These are phyloP conservation scores for Euplagia quadripunctaria DNA, from an alignment of 2,888 invertebrate species.

Conservation along the genomic window DNA sequence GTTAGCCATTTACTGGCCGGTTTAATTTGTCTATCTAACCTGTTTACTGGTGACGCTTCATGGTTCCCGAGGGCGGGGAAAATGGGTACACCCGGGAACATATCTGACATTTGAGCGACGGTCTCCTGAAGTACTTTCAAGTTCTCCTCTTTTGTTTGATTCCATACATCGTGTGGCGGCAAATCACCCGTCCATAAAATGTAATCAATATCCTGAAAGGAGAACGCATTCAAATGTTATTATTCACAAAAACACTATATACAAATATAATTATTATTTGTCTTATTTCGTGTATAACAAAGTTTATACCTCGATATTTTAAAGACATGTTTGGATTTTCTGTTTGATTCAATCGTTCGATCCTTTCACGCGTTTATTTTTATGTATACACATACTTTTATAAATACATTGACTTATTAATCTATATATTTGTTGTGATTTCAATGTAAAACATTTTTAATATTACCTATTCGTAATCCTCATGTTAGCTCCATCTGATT, in stretches of 20 bases:
- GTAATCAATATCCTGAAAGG: conserved; percentile 94
- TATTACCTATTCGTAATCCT: too few species aligned
- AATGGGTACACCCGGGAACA: conserved; percentile 96
- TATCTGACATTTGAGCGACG: conserved; percentile 93
- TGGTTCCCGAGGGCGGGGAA: conserved; percentile 99
- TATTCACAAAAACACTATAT: neutral
- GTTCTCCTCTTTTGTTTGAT: conserved; percentile 96
- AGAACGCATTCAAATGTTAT: neutral
- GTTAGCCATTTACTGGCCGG: conserved; percentile 6
- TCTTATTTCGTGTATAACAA: neutral
- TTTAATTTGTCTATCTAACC: conserved; percentile 83
- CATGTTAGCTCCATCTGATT: neutral
- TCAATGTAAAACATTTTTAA: too few species aligned
- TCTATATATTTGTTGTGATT: too few species aligned
- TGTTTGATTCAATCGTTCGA: too few species aligned
- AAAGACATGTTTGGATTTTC: too few species aligned
- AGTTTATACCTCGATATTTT: neutral
- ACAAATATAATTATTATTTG: neutral
- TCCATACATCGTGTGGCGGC: conserved; percentile 98
- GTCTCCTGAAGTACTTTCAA: conserved; percentile 94
- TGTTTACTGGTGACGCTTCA: conserved; percentile 98
- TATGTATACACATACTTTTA: too few species aligned
- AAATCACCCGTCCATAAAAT: conserved; percentile 99
- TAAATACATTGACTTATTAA: neutral
- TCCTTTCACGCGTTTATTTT: too few species aligned